Percentiles rank a stretch among this genome's conserved stretches.
Evolutionary conservation across 2,888 invertebrate species (phyloP).

Genomic region (Coenonympha arcania): DNA sequence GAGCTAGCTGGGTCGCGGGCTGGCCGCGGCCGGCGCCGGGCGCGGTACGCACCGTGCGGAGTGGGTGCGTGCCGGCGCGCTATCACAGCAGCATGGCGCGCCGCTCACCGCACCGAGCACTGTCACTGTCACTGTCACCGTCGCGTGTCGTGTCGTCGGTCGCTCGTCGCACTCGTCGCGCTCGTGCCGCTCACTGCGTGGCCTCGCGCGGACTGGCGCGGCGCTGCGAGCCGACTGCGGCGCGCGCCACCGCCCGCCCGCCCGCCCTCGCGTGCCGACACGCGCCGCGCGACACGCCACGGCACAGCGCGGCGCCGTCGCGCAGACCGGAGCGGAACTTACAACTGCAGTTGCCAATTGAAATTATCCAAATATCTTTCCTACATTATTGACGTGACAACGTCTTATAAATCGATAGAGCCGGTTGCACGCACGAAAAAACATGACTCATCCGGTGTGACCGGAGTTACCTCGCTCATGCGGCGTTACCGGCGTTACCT

Average conservation of each 20-base stretch:
- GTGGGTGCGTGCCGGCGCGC: not conserved
- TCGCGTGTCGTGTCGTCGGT: not conserved
- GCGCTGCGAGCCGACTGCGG: not conserved
- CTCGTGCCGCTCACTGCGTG: conserved; percentile 12
- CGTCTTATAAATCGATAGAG: too few relatives aligned
- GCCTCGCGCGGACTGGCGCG: not conserved
- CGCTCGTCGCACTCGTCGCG: not conserved
- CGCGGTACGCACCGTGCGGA: too few relatives aligned
- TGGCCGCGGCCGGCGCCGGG: too few relatives aligned
- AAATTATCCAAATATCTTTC: too few relatives aligned
- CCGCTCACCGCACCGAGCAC: not conserved
- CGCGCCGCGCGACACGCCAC: conserved; percentile 1
- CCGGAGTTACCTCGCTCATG: too few relatives aligned
- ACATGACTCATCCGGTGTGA: too few relatives aligned
- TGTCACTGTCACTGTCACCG: not conserved
- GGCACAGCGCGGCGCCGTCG: conserved; percentile 10
- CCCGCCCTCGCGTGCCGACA: conserved; percentile 12
- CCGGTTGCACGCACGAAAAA: too few relatives aligned
- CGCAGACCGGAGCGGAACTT: not conserved
- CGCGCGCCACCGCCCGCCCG: not conserved
- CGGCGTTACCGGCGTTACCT: too few relatives aligned
- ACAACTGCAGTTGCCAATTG: too few relatives aligned
- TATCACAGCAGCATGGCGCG: not conserved
- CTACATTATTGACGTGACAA: too few relatives aligned
- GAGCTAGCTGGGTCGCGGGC: not conserved